A percentile compares a stretch with the other conserved stretches of the same genome.
Evolutionary conservation across 2,113 vertebrate genomes (phyloP).

Genomic region (Illadopsis cleaveri): DNA sequence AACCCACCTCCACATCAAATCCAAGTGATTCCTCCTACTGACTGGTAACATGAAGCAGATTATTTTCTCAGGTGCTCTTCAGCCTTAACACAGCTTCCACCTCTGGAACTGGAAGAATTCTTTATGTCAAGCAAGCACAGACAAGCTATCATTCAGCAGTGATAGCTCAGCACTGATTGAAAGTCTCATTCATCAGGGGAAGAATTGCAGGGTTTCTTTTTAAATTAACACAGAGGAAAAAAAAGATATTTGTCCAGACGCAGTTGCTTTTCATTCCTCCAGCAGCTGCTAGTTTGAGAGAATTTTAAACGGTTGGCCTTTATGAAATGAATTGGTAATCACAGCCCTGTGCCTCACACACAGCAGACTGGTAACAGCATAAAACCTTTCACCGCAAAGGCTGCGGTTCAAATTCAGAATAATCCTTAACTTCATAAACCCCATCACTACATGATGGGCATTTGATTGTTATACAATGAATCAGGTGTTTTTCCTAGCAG

Average conservation of each 20-base stretch:
- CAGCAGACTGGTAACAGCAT: not conserved
- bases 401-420: not conserved
- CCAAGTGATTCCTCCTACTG: not conserved
- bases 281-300: slow-evolving; percentile 37
- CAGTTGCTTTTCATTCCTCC: not conserved
- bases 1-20: not conserved
- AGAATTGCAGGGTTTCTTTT: slow-evolving; percentile 2
- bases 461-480: not conserved
- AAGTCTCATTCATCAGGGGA: slow-evolving; percentile 1
- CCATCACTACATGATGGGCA: not conserved
- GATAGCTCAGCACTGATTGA: not conserved
- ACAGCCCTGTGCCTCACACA: not conserved
- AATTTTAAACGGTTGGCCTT: slow-evolving; percentile 37
- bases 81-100: not conserved
- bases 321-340: slow-evolving; percentile 50
- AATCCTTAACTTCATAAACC: slow-evolving; percentile 29
- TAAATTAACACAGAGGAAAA: slow-evolving; percentile 19
- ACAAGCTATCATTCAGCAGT: not conserved
- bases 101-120: slow-evolving; percentile 16
- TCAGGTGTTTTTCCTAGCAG: not conserved
- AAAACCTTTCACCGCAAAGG: slow-evolving; percentile 20
- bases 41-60: not conserved
- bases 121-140: not conserved
- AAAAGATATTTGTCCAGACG: not conserved
- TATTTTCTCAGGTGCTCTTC: slow-evolving; percentile 24